Percentiles rank a stretch among this genome's conserved stretches.
Conservation (phyloP, 2,797 vertebrate species). For the Poecilia gillii region DNA sequence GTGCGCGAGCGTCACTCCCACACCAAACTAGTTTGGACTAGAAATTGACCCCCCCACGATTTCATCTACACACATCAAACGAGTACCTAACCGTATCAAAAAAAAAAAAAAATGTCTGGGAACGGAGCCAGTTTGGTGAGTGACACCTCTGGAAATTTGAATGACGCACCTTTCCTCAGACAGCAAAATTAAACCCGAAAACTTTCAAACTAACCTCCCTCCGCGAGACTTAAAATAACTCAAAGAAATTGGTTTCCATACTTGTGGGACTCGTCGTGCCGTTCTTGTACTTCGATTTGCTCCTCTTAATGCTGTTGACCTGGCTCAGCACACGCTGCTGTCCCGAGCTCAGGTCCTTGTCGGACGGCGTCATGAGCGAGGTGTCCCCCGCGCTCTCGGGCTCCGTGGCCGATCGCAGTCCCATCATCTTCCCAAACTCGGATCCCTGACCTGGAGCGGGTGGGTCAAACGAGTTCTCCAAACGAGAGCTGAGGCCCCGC, state of each 20-base stretch:
- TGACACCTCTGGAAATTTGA: not conserved
- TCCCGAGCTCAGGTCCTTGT: constrained; percentile 63
- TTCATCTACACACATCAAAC: not conserved
- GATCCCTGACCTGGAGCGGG: constrained; percentile 10
- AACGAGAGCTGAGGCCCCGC: not conserved
- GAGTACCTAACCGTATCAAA: not conserved
- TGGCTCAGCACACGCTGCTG: constrained; percentile 78
- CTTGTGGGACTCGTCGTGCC: constrained; percentile 51
- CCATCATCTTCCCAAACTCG: constrained; percentile 58
- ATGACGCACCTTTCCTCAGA: not conserved
- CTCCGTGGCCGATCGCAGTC: constrained; percentile 62
- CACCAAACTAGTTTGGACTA: accelerated
- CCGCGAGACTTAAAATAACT: not conserved
- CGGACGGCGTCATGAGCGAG: constrained; percentile 79
- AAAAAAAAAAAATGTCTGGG: not conserved
- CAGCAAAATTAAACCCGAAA: not conserved
- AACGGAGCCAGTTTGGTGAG: not conserved
- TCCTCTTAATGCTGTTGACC: constrained; percentile 76
- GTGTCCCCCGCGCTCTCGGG: constrained; percentile 69
- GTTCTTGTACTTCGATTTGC: constrained; percentile 63
- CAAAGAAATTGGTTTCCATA: constrained; percentile 36
- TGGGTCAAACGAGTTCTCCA: not conserved
- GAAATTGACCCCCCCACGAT: not conserved
- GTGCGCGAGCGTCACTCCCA: not conserved
- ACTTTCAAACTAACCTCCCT: not conserved